A percentile compares a stretch with the other conserved stretches of the same genome.
phyloP scores from a whole-genome alignment of 2,888 invertebrate genomes.

The Venusia cambrica region DNA sequence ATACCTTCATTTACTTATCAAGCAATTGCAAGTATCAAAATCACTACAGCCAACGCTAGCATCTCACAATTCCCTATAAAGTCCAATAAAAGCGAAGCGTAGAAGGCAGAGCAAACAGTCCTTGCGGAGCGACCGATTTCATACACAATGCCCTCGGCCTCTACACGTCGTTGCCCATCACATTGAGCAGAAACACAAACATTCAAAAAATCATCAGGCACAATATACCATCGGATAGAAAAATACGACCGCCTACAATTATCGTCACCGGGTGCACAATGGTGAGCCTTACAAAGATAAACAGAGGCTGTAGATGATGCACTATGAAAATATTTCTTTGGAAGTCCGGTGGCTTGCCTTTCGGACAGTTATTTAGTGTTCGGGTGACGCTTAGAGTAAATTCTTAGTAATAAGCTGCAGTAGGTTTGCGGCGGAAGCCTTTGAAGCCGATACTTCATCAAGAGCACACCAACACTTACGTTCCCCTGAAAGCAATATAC shows the following conservation, averaged over 20 bases:
- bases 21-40: conserved; percentile 47
- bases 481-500: no score
- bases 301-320: conserved; percentile 52
- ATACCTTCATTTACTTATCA: no score
- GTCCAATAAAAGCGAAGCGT: conserved; percentile 47
- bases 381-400: conserved; percentile 9
- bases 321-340: conserved; percentile 47
- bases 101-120: conserved; percentile 58
- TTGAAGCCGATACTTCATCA: conserved; percentile 5
- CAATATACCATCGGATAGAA: conserved; percentile 44
- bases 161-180: conserved; percentile 70
- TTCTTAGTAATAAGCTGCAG: conserved; percentile 22
- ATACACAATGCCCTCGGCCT: conserved; percentile 56
- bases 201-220: conserved; percentile 73
- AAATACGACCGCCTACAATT: conserved; percentile 57
- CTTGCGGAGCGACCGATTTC: conserved; percentile 52
- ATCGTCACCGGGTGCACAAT: conserved; percentile 60
- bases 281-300: conserved; percentile 62
- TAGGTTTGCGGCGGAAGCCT: conserved; percentile 10
- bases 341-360: conserved; percentile 30
- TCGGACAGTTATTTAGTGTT: conserved; percentile 23
- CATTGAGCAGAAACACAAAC: conserved; percentile 76
- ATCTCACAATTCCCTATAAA: conserved; percentile 25
- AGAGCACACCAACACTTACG: conserved; percentile 43
- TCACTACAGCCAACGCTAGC: conserved; percentile 4